A percentile compares a stretch with the other conserved stretches of the same genome.
These are phyloP conservation scores for Gortyna flavago DNA, from an alignment of 2,888 invertebrate genomes.

Conservation along the genomic window DNA sequence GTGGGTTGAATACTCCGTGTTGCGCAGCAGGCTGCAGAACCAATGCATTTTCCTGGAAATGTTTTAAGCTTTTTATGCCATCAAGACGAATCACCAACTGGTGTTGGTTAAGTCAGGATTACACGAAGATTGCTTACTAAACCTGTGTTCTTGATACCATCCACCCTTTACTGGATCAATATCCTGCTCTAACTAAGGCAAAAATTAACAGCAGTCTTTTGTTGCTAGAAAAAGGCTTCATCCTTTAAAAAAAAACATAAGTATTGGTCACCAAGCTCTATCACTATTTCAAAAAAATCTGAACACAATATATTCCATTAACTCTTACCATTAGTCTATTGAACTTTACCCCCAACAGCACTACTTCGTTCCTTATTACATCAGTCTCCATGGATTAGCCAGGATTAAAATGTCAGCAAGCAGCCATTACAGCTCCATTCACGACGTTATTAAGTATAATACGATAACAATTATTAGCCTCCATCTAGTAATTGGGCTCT, in stretches of 20 bases:
- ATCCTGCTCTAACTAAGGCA: not conserved
- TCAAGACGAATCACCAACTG: not conserved
- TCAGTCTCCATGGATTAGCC: slow-evolving; percentile 58
- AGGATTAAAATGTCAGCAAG: slow-evolving; percentile 68
- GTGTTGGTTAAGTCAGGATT: not conserved
- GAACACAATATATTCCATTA: not conserved
- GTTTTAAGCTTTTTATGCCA: not conserved
- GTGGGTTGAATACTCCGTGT: not conserved
- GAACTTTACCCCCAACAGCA: slow-evolving; percentile 20
- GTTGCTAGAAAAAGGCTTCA: not conserved
- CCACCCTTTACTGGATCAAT: not conserved
- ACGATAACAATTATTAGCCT: slow-evolving; percentile 65
- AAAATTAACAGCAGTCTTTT: not conserved
- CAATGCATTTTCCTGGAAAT: not conserved
- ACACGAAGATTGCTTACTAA: not conserved
- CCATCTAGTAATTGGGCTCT: slow-evolving; percentile 52
- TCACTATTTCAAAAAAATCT: not conserved
- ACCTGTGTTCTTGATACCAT: not conserved
- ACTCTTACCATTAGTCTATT: slow-evolving; percentile 3
- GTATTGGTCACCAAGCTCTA: not conserved
- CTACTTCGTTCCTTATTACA: slow-evolving; percentile 27
- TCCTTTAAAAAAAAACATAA: not conserved
- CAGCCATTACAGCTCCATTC: slow-evolving; percentile 62
- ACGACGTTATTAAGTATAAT: slow-evolving; percentile 64
- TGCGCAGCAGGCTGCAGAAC: not conserved